Conservation (phyloP, 1,140 invertebrate species). For the Plectrocnemia conspersa region DNA sequence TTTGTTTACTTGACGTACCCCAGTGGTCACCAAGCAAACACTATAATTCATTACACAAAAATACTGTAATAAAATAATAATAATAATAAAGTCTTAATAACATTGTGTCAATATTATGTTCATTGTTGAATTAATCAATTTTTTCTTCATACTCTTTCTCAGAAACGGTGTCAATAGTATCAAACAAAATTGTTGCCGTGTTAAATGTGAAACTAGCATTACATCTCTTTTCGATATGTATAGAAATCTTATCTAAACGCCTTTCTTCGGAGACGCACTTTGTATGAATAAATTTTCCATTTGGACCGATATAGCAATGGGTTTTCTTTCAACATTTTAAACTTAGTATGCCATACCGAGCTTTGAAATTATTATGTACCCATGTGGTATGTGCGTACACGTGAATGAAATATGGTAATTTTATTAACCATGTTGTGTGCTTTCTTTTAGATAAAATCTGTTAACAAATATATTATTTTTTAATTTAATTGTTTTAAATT, state of each 20-base stretch:
- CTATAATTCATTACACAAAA: background rate
- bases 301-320: constrained; percentile 13
- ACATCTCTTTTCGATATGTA: constrained; percentile 6
- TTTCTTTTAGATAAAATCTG: no score
- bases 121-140: no score
- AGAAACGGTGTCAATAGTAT: no score
- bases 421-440: no score
- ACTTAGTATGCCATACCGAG: background rate
- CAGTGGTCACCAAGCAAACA: constrained; percentile 7
- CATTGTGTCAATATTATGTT: no score
- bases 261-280: constrained; percentile 11
- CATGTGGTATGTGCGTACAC: background rate
- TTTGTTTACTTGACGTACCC: constrained; percentile 18
- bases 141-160: no score
- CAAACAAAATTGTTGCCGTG: no score
- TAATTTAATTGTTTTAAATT: no score
- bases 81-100: no score
- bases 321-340: constrained; percentile 13
- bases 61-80: no score
- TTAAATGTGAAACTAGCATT: constrained; percentile 9
- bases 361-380: background rate
- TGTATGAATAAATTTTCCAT: background rate
- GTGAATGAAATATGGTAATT: background rate
- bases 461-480: no score
- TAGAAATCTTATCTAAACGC: constrained; percentile 2